phyloP scores from a whole-genome alignment of 2,888 invertebrate genomes.

The Polymixis lichenea region DNA sequence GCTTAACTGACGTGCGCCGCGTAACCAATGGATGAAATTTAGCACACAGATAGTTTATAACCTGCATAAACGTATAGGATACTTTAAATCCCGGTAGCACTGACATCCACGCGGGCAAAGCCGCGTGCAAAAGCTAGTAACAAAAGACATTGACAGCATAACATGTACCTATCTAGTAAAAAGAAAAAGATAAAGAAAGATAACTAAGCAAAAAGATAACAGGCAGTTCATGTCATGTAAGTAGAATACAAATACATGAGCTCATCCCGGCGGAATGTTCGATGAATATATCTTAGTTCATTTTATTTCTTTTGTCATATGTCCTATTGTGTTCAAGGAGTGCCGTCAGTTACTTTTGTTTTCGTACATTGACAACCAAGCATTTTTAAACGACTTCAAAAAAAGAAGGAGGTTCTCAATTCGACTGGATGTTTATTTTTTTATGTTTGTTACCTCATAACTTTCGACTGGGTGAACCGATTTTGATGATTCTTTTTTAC shows the following conservation, averaged over 20 bases:
- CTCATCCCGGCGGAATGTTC: conserved; percentile 44
- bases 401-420: too few relatives aligned
- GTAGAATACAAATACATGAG: conserved; percentile 37
- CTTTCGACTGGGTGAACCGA: too few relatives aligned
- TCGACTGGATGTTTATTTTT: too few relatives aligned
- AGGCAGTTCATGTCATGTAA: conserved; percentile 18
- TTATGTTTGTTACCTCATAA: too few relatives aligned
- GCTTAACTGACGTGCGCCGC: neutral
- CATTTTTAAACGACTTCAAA: too few relatives aligned
- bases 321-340: conserved; percentile 29
- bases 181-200: conserved; percentile 21
- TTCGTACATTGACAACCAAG: neutral
- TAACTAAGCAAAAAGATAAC: conserved; percentile 16
- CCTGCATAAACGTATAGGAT: too few relatives aligned
- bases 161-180: conserved; percentile 1
- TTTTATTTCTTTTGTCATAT: conserved; percentile 36
- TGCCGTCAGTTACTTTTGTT: conserved; percentile 10
- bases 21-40: neutral
- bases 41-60: neutral
- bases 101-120: neutral
- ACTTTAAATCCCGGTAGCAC: neutral
- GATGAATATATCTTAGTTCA: conserved; percentile 49
- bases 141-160: conserved; percentile 11
- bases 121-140: neutral
- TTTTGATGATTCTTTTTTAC: too few relatives aligned